phyloP scores from a whole-genome alignment of 1,140 invertebrate species.

The Araneus ventricosus region DNA sequence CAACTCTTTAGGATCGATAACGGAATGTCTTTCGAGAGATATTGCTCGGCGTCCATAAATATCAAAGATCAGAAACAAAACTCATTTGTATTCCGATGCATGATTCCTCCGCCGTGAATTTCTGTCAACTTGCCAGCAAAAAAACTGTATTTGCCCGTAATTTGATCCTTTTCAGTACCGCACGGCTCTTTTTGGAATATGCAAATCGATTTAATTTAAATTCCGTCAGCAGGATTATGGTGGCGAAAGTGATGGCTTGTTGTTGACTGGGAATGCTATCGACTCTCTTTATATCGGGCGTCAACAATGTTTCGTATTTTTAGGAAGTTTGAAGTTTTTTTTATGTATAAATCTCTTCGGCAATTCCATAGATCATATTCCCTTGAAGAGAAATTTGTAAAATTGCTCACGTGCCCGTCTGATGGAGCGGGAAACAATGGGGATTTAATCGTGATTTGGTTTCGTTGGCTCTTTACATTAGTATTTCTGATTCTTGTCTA shows the following conservation, averaged over 20 bases:
- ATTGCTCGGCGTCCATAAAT: neutral
- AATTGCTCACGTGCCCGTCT: neutral
- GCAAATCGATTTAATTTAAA: conserved; percentile 63
- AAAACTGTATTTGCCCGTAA: conserved; percentile 44
- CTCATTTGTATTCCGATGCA: conserved; percentile 52
- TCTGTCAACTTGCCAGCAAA: conserved; percentile 54
- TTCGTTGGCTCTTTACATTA: neutral
- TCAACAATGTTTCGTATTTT: neutral
- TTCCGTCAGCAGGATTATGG: conserved; percentile 1
- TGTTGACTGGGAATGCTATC: neutral
- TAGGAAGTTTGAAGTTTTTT: neutral
- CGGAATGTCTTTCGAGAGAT: neutral
- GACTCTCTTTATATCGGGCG: neutral
- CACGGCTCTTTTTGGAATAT: neutral
- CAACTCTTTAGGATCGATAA: conserved; percentile 1
- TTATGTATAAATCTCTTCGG: neutral
- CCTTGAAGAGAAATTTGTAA: neutral
- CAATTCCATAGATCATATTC: neutral
- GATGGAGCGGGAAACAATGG: neutral
- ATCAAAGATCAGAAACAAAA: neutral
- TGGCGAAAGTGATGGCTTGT: neutral
- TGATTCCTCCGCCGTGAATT: conserved; percentile 18
- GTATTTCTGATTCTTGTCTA: neutral
- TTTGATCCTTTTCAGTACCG: conserved; percentile 17
- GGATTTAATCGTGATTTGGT: neutral